phyloP scores from a whole-genome alignment of 2,888 invertebrate genomes.

The Drosophila sordidapex region DNA sequence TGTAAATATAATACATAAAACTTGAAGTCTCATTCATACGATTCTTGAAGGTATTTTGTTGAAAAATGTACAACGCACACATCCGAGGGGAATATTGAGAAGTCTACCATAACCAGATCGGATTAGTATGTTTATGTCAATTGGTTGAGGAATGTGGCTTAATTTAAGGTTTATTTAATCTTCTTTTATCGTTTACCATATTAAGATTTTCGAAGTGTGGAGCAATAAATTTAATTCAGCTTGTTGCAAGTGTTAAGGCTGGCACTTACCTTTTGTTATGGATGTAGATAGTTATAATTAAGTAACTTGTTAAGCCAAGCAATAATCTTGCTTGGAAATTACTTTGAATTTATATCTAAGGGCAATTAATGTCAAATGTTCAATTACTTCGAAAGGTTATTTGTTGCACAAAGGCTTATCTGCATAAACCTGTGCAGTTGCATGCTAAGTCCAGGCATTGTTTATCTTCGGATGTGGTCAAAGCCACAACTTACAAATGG shows the following conservation, averaged over 20 bases:
- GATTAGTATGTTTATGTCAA: no score
- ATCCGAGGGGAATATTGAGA: no score
- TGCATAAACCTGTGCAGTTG: conserved; percentile 11
- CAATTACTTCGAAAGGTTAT: not conserved
- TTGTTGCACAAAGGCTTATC: conserved; percentile 13
- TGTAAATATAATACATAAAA: not conserved
- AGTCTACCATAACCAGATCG: no score
- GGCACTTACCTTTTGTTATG: not conserved
- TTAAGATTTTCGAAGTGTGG: not conserved
- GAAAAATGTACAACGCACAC: no score
- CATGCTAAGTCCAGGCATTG: conserved; percentile 12
- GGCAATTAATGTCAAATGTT: conserved; percentile 20
- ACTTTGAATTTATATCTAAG: not conserved
- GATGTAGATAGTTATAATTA: not conserved
- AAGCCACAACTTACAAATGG: conserved; percentile 11
- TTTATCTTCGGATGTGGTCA: conserved; percentile 31
- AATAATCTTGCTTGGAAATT: not conserved
- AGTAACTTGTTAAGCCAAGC: not conserved
- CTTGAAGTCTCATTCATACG: not conserved
- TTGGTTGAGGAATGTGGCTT: not conserved
- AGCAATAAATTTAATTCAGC: not conserved
- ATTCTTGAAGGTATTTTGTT: no score
- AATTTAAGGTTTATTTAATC: not conserved
- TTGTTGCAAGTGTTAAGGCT: not conserved
- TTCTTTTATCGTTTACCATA: not conserved